Conservation (phyloP, 2,888 invertebrate species). For the Imbricaverruca yamaguchii region DNA sequence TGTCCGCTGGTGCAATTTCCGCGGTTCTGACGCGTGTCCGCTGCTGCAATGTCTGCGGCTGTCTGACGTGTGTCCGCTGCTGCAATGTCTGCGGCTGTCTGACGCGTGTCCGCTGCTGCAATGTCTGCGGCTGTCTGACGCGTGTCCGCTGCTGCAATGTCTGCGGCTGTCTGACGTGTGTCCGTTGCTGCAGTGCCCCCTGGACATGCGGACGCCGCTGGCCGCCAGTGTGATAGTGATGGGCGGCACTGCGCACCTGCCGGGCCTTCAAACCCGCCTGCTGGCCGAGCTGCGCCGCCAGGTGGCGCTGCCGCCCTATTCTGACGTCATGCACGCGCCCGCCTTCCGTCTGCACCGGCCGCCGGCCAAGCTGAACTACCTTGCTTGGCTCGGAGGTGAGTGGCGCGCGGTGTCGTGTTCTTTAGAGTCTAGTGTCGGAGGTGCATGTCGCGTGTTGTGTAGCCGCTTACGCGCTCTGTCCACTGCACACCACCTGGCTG, state of each 20-base stretch:
- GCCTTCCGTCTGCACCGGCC: conserved; percentile 71
- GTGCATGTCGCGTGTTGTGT: too few relatives aligned
- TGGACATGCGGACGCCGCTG: conserved; percentile 67
- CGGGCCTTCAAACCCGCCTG: conserved; percentile 73
- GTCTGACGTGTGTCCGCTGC: neutral
- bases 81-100: too few relatives aligned
- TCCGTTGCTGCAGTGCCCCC: conserved; percentile 54
- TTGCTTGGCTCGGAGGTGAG: conserved; percentile 75
- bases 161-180: neutral
- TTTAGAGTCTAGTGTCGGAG: too few relatives aligned
- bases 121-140: neutral
- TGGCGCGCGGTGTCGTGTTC: too few relatives aligned
- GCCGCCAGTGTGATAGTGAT: conserved; percentile 76
- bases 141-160: conserved; percentile 47
- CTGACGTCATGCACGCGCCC: conserved; percentile 50
- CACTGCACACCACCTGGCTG: too few relatives aligned
- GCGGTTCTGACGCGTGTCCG: neutral
- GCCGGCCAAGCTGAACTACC: conserved; percentile 71
- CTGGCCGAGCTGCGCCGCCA: conserved; percentile 64
- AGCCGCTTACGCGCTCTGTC: too few relatives aligned
- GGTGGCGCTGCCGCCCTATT: conserved; percentile 54
- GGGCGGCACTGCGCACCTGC: conserved; percentile 76
- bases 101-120: too few relatives aligned
- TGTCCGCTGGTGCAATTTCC: too few relatives aligned
- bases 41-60: conserved; percentile 50